These are phyloP conservation scores for Dendrocincla fuliginosa DNA, from an alignment of 2,797 vertebrate genomes.

Conservation along the genomic window DNA sequence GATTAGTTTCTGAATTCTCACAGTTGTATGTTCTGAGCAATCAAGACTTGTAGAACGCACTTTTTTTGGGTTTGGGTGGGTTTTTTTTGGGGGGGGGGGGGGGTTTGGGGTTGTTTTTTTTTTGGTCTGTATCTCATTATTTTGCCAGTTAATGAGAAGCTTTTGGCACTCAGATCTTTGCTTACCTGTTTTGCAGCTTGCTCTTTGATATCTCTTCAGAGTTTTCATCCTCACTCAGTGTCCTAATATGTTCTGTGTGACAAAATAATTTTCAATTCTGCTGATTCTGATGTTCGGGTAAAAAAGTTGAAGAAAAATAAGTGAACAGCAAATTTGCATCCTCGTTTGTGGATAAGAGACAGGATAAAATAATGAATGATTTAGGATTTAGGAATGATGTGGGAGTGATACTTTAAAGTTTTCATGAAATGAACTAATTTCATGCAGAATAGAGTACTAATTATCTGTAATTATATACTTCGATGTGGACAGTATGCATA, in stretches of 20 bases:
- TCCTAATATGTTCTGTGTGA: neutral
- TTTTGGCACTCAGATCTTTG: neutral
- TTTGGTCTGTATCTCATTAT: neutral
- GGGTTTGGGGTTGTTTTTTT: neutral
- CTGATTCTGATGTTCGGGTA: neutral
- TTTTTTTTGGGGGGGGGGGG: neutral
- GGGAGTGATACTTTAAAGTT: neutral
- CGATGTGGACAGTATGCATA: neutral
- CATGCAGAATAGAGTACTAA: neutral
- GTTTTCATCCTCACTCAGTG: neutral
- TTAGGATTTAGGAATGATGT: too few relatives aligned
- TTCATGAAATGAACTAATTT: neutral
- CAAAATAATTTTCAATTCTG: neutral
- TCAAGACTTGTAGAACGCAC: neutral
- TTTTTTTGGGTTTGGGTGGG: neutral
- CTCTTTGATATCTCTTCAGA: neutral
- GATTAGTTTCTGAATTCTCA: neutral
- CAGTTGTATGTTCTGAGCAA: neutral
- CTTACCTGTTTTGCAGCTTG: neutral
- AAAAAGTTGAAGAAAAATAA: neutral
- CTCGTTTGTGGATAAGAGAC: neutral
- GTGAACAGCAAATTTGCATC: neutral
- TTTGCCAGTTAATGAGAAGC: neutral
- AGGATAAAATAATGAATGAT: neutral
- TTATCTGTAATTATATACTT: neutral